These are phyloP conservation scores for Drosophila novamexicana DNA, from an alignment of 1,140 invertebrate species.

Conservation along the genomic window DNA sequence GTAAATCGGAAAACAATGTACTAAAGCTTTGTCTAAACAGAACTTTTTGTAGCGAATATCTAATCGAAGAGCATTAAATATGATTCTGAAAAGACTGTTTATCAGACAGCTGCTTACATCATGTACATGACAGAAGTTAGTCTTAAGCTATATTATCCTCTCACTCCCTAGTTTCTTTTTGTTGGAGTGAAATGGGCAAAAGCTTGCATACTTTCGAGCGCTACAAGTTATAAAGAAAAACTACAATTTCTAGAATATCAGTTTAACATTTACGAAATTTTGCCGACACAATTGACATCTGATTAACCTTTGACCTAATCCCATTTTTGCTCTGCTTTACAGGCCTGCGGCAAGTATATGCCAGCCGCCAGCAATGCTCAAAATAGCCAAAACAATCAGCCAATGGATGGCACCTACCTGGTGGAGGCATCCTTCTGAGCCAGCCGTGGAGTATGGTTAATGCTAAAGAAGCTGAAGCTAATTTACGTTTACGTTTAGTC, in stretches of 20 bases:
- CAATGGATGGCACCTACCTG: slow-evolving; percentile 92
- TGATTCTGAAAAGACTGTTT: too few species aligned
- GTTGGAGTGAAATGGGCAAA: not conserved
- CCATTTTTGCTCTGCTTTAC: slow-evolving; percentile 35
- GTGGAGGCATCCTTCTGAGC: slow-evolving; percentile 91
- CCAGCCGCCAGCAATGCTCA: slow-evolving; percentile 90
- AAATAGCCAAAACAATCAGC: slow-evolving; percentile 90
- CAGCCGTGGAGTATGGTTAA: slow-evolving; percentile 22
- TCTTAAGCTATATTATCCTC: too few species aligned
- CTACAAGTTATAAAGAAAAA: not conserved
- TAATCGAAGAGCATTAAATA: not conserved
- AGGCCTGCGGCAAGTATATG: slow-evolving; percentile 93
- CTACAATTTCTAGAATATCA: not conserved
- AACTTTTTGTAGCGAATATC: too few species aligned
- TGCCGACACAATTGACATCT: not conserved
- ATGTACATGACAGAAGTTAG: too few species aligned
- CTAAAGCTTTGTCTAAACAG: too few species aligned
- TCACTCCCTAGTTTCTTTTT: too few species aligned
- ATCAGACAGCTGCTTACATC: too few species aligned
- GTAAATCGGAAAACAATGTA: not conserved
- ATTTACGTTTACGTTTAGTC: slow-evolving; percentile 70
- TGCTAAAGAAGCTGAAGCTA: slow-evolving; percentile 46
- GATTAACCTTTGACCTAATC: slow-evolving; percentile 37
- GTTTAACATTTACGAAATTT: not conserved
- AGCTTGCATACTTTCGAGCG: slow-evolving; percentile 1